Evolutionary conservation across 2,113 vertebrate species (phyloP), one percentile per base, ranked within the genome.

Genomic region (Grus americana): DNA sequence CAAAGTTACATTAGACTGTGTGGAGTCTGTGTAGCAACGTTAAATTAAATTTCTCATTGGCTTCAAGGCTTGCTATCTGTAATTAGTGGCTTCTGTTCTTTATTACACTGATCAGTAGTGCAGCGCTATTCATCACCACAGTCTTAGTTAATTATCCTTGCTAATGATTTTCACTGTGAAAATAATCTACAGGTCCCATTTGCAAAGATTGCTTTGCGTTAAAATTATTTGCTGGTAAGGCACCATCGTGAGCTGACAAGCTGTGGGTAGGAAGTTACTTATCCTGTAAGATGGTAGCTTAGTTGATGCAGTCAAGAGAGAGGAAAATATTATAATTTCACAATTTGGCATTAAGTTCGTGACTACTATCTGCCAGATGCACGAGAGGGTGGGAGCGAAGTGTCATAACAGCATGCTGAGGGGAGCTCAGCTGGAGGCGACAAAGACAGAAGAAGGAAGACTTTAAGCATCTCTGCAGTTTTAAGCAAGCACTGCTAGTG

Each of bases 71-170:
- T 92, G 86, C 62, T 95, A 79, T 96, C 93, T 96, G 95, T 97
- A 98, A 98, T 98, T 97, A 98, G 97, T 95, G 93, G 93, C 92
- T 98, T 97, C 97, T 98, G 96, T 97, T 97, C 96, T 97, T 98
- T 94, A 97, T 97, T 98, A 95, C 66, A 91, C 86, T 96, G 97
- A 97, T 97, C 95, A 93, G 93, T 74, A 97, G 96, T 91, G 93
- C 95, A 96, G 95, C 2, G 6, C 95, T 96, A 95, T 98, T 97
- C 95, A 98, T 98, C 97, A 98, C 91, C 40, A 83, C 84, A 91
- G 92, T 96, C 96, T 97, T 95, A 94, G 97, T 93, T 97, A 98
- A 97, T 98, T 98, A 98, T 97, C 94, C 90, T 93, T 93, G 93
- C 91, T 98, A 95, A 98, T 97, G 96, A 97, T 96, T 98, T 96